Evolutionary conservation across 2,888 invertebrate genomes (phyloP).

Genomic region (Myopa tessellatipennis): DNA sequence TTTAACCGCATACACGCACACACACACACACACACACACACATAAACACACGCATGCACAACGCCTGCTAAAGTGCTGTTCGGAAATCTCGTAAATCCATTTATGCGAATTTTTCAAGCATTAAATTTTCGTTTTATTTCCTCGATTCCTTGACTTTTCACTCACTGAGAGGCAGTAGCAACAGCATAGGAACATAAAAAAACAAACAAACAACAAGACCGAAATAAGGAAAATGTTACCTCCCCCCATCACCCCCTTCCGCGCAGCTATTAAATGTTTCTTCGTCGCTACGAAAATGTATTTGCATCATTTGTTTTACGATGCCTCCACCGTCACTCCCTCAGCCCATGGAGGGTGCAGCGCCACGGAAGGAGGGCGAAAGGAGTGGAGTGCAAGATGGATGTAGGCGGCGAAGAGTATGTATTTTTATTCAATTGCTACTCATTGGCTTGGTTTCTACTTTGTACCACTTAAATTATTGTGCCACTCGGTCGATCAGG

Average conservation of each 20-base stretch:
- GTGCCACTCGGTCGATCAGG: not conserved
- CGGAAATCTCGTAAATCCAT: conserved; percentile 57
- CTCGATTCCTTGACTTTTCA: conserved; percentile 48
- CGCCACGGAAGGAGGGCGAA: not conserved
- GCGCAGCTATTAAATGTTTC: not conserved
- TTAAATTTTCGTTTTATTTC: conserved; percentile 61
- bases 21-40: not conserved
- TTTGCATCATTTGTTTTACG: conserved; percentile 60
- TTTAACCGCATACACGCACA: not conserved
- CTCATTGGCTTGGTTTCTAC: conserved; percentile 33
- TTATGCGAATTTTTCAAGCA: conserved; percentile 62
- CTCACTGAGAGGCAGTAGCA: too few relatives aligned
- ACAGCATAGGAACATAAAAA: not conserved
- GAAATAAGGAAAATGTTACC: conserved; percentile 51
- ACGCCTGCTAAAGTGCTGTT: not conserved
- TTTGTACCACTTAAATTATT: conserved; percentile 5
- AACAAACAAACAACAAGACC: conserved; percentile 14
- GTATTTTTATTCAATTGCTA: conserved; percentile 41
- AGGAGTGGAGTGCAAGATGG: not conserved
- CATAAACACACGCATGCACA: not conserved
- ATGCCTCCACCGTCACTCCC: too few relatives aligned
- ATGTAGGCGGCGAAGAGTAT: not conserved
- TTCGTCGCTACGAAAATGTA: conserved; percentile 52
- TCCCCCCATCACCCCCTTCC: not conserved
- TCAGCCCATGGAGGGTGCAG: not conserved